Evolutionary conservation across 2,113 vertebrate species (phyloP).

Genomic region (Amphiprion percula): DNA sequence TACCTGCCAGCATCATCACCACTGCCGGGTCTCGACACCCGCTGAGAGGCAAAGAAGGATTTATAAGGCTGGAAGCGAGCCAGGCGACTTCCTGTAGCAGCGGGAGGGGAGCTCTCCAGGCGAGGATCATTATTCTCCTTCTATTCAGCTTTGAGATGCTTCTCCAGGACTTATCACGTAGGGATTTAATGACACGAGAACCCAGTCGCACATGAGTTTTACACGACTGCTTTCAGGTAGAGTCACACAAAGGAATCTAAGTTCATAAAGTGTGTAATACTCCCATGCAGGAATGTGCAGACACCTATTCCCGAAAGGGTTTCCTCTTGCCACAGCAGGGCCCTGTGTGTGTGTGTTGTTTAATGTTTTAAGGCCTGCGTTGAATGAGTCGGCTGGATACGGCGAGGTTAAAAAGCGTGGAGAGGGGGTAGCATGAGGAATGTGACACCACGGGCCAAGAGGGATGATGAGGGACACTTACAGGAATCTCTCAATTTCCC

Average conservation of each 20-base stretch:
- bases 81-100: slow-evolving; percentile 57
- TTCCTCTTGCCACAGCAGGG: slow-evolving; percentile 50
- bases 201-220: neutral
- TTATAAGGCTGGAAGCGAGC: slow-evolving; percentile 47
- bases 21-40: neutral
- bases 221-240: slow-evolving; percentile 13
- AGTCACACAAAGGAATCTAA: slow-evolving; percentile 10
- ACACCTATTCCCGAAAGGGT: slow-evolving; percentile 31
- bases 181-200: slow-evolving; percentile 2
- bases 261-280: slow-evolving; percentile 21
- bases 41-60: slow-evolving; percentile 29
- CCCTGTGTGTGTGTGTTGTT: slow-evolving; percentile 32
- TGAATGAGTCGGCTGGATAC: slow-evolving; percentile 36
- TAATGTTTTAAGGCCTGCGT: slow-evolving; percentile 49
- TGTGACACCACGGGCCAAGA: slow-evolving; percentile 68
- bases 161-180: slow-evolving; percentile 14
- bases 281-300: slow-evolving; percentile 29
- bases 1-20: slow-evolving; percentile 34
- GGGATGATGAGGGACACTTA: slow-evolving; percentile 66
- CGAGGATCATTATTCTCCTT: slow-evolving; percentile 41
- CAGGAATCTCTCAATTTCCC: slow-evolving; percentile 76
- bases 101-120: slow-evolving; percentile 9
- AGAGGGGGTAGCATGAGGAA: slow-evolving; percentile 60
- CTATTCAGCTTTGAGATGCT: slow-evolving; percentile 34
- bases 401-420: slow-evolving; percentile 44